Evolutionary conservation across 2,797 vertebrate species (phyloP).

Genomic region (Galago senegalensis): DNA sequence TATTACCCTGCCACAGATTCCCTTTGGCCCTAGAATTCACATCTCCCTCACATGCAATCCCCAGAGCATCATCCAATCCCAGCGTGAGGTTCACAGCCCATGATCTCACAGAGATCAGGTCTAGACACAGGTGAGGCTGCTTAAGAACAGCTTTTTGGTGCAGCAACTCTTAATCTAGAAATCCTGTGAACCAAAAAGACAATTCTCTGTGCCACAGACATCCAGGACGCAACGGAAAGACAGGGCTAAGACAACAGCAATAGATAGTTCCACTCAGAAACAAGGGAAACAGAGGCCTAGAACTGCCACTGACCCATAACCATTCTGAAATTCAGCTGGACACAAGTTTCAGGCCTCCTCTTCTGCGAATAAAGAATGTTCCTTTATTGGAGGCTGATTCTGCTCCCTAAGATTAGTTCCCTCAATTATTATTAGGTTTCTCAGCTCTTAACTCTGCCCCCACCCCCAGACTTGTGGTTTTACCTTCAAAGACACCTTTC

Average conservation of each 20-base stretch:
- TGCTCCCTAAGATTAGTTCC: not conserved
- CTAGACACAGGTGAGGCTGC: not conserved
- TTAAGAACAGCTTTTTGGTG: not conserved
- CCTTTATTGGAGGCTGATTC: not conserved
- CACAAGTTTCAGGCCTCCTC: not conserved
- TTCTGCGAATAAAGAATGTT: not conserved
- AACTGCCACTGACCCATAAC: not conserved
- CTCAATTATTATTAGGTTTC: not conserved
- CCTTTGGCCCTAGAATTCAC: not conserved
- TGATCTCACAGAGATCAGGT: not conserved
- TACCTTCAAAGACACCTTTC: not conserved
- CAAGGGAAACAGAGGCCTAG: not conserved
- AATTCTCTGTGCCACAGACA: not conserved
- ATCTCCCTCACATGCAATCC: not conserved
- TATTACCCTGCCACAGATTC: no score
- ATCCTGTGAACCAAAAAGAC: not conserved
- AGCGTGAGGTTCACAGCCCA: not conserved
- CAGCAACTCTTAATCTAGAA: not conserved
- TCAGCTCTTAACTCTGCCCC: not conserved
- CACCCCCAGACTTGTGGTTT: not conserved
- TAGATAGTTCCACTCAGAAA: not conserved
- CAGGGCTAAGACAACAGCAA: not conserved
- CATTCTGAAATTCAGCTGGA: not conserved
- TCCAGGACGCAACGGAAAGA: not conserved
- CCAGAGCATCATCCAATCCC: conserved; percentile 16